Conservation (phyloP, 53 echinoderm and acorn worm genomes). For the Temnopleurus reevesii region DNA sequence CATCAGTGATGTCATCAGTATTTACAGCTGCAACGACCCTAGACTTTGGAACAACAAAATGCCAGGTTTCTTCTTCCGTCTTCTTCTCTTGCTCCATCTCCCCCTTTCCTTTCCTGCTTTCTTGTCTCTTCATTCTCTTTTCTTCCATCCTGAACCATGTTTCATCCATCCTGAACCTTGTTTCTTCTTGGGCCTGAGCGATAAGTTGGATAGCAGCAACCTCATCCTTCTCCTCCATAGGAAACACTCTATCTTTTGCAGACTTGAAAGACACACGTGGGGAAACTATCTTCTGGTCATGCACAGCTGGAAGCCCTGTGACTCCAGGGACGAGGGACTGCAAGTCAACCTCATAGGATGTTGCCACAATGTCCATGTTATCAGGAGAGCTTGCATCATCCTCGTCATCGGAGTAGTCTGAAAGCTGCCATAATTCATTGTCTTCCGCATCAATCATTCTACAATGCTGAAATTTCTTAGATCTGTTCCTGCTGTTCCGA, state of each 20-base stretch:
- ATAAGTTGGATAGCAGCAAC: background rate
- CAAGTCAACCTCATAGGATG: background rate
- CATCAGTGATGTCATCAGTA: background rate
- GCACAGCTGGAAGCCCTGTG: background rate
- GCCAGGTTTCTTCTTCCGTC: background rate
- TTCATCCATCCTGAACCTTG: too few relatives aligned
- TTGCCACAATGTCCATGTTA: slow-evolving; percentile 9
- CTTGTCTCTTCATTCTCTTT: background rate
- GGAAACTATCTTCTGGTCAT: background rate
- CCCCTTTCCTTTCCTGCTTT: background rate
- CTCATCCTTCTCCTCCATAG: background rate
- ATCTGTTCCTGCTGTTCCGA: slow-evolving; percentile 36
- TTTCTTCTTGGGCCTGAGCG: too few relatives aligned
- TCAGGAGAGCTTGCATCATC: background rate
- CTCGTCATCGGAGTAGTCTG: background rate
- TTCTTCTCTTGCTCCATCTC: background rate
- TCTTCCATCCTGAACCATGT: background rate
- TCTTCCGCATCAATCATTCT: background rate
- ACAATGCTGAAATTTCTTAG: slow-evolving; percentile 14
- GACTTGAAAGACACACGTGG: background rate
- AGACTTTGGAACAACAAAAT: background rate
- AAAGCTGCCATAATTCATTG: slow-evolving; percentile 21
- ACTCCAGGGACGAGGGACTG: background rate
- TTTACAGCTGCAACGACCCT: background rate
- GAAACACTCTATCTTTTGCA: slow-evolving; percentile 33